Base-by-base conservation (phyloP, 1,140 invertebrate species). In the Nomia melanderi region DNA sequence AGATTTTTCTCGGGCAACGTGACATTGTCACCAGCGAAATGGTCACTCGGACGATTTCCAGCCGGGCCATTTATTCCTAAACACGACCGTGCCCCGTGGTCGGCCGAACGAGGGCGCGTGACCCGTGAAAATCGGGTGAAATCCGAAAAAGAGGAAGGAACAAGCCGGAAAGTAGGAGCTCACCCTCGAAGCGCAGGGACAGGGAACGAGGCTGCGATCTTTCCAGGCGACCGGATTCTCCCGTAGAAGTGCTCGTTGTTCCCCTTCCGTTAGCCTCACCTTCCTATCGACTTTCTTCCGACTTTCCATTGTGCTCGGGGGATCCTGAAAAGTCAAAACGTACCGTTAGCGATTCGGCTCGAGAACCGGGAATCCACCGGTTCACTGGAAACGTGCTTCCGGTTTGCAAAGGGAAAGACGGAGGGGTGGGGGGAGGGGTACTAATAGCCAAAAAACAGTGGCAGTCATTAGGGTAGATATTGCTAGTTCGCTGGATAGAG, bases 241-340 rank as follows among this genome's bases (percentile, higher is more conserved):
- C 14, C 1, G n/a, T 41, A 44, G 47, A 27, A 65, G 36, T 25
- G 11, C n/a, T n/a, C n/a, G 47, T 50, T 8, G 47, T 50, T 20
- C 20, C 23, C 23, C 17, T 20, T 25, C 53, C 50, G 17, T 33
- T 1, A 5, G 9, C 5, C 41, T 17, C 6, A 29, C 20, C n/a
- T 29, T 67, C 54, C 53, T 53, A 25, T 56, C 39, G 33, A 74
- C 65, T 70, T 70, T 60, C 39, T 41, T 31, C 23, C 6, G 17
- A 39, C 54, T 41, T 6, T 53, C 65, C 23, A 70, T 77, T 77
- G 66, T 77, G 66, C 29, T 5, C 20, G 5, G 0, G 17, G 29
- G 25, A 69, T 60, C n/a, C 31, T 70, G 56, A 54, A 77, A 77
- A 77, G 74, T 77, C 74, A 54, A 62, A 70, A 25, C 56, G 39